Percentiles rank a stretch among this genome's conserved stretches.
Conservation (phyloP, 2,113 vertebrate genomes). For the Phaethon lepturus region DNA sequence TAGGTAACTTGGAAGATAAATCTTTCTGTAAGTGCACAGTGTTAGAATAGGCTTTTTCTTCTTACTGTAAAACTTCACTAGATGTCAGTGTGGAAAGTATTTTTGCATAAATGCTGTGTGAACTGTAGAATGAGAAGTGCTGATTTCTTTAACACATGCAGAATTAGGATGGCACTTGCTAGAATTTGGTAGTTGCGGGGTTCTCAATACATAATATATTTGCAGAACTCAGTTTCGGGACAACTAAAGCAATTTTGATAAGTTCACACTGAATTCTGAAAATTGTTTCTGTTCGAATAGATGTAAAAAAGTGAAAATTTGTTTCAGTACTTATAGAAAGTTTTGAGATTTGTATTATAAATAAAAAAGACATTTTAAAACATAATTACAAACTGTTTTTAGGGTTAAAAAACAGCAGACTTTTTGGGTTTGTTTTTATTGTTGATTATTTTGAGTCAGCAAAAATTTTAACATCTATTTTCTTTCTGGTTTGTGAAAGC, state of each 20-base stretch:
- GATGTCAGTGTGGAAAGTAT: conserved; percentile 63
- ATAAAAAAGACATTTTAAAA: not conserved
- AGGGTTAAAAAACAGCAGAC: not conserved
- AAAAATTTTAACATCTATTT: not conserved
- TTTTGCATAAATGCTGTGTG: not conserved
- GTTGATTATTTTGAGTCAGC: not conserved
- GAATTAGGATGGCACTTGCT: not conserved
- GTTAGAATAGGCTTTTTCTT: not conserved
- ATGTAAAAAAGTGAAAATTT: not conserved
- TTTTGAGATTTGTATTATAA: not conserved
- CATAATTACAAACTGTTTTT: not conserved
- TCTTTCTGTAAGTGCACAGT: not conserved
- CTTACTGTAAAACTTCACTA: conserved; percentile 58
- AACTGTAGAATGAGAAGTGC: not conserved
- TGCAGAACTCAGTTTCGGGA: not conserved
- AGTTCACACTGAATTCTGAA: not conserved
- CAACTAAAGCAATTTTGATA: not conserved
- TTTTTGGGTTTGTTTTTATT: not conserved
- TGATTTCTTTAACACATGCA: not conserved
- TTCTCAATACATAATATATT: not conserved
- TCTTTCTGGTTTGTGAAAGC: not conserved
- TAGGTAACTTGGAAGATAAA: not conserved
- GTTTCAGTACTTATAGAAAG: not conserved
- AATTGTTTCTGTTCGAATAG: not conserved
- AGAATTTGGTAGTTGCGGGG: not conserved